Base-by-base conservation (phyloP, 2,113 vertebrate species). In the Agapornis roseicollis region DNA sequence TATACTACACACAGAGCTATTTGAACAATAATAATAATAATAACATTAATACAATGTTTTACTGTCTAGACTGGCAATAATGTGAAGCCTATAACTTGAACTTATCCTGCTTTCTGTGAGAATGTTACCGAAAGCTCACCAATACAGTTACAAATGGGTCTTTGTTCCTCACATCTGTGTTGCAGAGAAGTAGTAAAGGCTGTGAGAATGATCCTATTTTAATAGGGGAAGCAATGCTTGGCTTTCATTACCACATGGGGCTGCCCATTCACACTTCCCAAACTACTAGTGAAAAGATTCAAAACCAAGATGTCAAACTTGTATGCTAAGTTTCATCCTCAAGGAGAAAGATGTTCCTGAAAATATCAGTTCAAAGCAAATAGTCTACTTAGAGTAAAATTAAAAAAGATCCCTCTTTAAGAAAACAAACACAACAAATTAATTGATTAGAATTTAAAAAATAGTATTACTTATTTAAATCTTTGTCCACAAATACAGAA, bases 81-180 rank as follows among this genome's bases (percentile, higher is more conserved):
- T 0, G 7, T n/a, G 37, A 76, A 65, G 47, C 27, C 61, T 17
- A 5, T 81, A 90, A 93, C 61, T 60, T 79, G 22, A 63, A 56
- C 49, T 64, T 65, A 41, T 8, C 37, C 17, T 42, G 70, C 46
- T 89, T 85, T 96, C 50, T 50, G 46, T 33, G 41, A 85, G 71
- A 58, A 29, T 4, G 14, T 60, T 81, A 60, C 72, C 46, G 60
- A 76, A 79, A 90, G 72, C 44, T 93, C 64, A 86, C 64, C 79
- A 55, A 24, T 6, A 42, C 28, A 84, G 78, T 87, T 56, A 97
- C 94, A 98, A 96, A 96, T 18, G 24, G 68, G 74, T 70, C 97
- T 98, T 97, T 98, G 96, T 97, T 94, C 55, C 9, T 64, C 95
- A 96, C 96, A 97, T 91, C 93, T 97, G 96, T 83, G 68, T 35